Percentiles rank a stretch among this genome's conserved stretches.
Conservation (phyloP, 2,888 invertebrate species). For the Arrhopalites spinosus region DNA sequence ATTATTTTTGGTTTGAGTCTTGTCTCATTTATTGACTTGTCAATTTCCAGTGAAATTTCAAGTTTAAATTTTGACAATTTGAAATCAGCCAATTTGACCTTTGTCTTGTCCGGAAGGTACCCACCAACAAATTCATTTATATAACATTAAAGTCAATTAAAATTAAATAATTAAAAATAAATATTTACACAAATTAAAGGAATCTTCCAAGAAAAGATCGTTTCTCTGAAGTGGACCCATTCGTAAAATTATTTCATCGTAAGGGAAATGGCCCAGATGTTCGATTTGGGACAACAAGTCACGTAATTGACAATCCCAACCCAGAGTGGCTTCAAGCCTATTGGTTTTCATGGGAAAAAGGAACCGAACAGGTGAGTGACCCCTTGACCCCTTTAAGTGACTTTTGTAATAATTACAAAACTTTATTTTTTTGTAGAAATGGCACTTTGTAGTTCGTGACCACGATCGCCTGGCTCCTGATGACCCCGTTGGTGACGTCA, state of each 20-base stretch:
- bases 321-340: conserved; percentile 52
- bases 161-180: no score
- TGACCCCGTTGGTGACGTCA: conserved; percentile 50
- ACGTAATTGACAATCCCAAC: conserved; percentile 41
- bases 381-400: no score
- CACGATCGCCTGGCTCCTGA: conserved; percentile 47
- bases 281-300: conserved; percentile 47
- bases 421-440: conserved; percentile 37
- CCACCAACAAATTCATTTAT: no score
- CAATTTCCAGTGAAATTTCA: no score
- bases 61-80: no score
- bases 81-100: no score
- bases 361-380: conserved; percentile 34
- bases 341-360: conserved; percentile 48
- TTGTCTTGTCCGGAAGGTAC: no score
- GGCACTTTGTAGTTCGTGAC: conserved; percentile 50
- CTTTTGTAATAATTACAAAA: no score
- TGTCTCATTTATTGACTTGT: no score
- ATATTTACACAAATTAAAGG: background rate
- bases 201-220: conserved; percentile 42
- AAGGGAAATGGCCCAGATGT: conserved; percentile 42
- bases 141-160: no score
- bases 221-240: conserved; percentile 44
- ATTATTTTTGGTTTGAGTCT: no score
- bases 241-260: conserved; percentile 46